Conservation (phyloP, 2,888 invertebrate genomes). For the Cyaniris semiargus region DNA sequence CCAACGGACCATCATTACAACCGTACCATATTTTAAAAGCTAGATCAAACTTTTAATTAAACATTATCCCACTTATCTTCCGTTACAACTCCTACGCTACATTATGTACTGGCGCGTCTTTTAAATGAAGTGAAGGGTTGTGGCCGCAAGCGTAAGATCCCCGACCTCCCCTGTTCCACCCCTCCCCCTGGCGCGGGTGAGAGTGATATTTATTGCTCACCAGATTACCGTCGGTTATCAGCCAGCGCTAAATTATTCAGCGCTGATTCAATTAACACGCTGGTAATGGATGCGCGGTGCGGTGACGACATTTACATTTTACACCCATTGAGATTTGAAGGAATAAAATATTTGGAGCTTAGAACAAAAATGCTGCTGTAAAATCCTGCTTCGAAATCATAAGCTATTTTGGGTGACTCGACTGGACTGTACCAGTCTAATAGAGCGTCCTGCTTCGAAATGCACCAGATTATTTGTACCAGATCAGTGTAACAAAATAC, state of each 20-base stretch:
- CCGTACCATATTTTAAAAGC: background rate
- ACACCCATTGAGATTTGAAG: conserved; percentile 15
- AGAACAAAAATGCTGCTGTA: background rate
- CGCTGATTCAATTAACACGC: conserved; percentile 22
- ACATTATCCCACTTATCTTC: background rate
- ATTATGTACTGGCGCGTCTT: background rate
- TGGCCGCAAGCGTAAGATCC: background rate
- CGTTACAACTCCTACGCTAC: background rate
- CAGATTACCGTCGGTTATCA: conserved; percentile 21
- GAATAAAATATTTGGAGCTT: background rate
- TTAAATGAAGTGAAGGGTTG: conserved; percentile 2
- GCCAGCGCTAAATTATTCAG: conserved; percentile 13
- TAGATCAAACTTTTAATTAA: background rate
- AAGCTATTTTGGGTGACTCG: too few relatives aligned
- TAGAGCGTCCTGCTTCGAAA: too few relatives aligned
- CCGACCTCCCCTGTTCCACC: background rate
- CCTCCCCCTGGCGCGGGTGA: background rate
- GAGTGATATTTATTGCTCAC: conserved; percentile 9
- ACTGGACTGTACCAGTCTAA: too few relatives aligned
- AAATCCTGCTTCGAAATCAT: too few relatives aligned
- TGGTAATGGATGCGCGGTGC: conserved; percentile 4
- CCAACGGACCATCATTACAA: too few relatives aligned
- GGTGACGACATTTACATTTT: conserved; percentile 20
- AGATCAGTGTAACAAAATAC: too few relatives aligned
- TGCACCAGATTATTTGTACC: too few relatives aligned